Base-by-base conservation (phyloP, 2,113 vertebrate species). In the Rostratula benghalensis region DNA sequence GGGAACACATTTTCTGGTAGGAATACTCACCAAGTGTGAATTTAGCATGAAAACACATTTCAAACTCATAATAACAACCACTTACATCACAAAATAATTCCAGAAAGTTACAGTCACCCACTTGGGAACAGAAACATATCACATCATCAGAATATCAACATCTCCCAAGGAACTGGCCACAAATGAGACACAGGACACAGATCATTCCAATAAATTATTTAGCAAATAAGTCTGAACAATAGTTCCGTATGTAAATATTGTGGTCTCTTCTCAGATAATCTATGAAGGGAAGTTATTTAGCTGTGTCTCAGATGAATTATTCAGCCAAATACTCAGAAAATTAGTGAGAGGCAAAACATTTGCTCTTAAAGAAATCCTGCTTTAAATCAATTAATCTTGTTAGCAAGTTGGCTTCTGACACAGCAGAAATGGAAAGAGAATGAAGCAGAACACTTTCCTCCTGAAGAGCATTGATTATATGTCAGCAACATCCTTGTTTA, bases 11-110 rank as follows among this genome's bases (percentile, higher is more conserved):
- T 95, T 93, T 73, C 73, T 95, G 83, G 85, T 90, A 91, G 65
- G 74, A 95, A 96, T 92, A 95, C 68, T 95, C 94, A 94, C 91
- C 70, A 73, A 94, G 93, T 95, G 94, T 95, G 95, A 97, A 94
- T 92, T 95, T 70, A 87, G 83, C 21, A 0, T 96, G 94, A 96
- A 96, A 96, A 96, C 94, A 96, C 64, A 94, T 94, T 95, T 97
- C 89, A 93, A 90, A 81, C 76, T 93, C 75, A 79, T 91, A 95
- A 95, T 82, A 95, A 93, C 87, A 95, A 64, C 65, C 68, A 83
- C 64, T 96, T 83, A 80, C 57, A 93, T 95, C 84, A 93, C 56
- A 83, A 94, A 92, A 92, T 83, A 86, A 93, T 93, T 95, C 79
- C 88, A 91, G 74, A 96, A 96, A 92, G 90, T 89, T 95, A 92